Base-by-base conservation (phyloP, 1,140 invertebrate species). In the Lepidostoma basale region DNA sequence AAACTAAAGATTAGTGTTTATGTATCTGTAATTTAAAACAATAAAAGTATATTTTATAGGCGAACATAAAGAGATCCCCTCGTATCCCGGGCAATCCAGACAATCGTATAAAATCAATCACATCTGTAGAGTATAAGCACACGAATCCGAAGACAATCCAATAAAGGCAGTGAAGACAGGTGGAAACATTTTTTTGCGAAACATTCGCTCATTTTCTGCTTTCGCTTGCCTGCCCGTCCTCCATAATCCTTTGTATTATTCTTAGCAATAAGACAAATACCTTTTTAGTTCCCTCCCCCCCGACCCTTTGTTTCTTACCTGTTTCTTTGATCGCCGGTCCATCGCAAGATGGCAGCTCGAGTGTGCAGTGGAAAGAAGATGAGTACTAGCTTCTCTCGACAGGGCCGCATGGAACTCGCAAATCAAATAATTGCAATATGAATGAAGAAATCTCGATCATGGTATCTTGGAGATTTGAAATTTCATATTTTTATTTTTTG, bases 241-340 rank as follows among this genome's bases (percentile, higher is more conserved):
- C 36, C 40, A 62, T 68, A 68, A 68, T 68, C 59, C 67, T 69
- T 69, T 69, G 67, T 69, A 62, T 63, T 69, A 58, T 69, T 69
- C 59, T 56, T 69, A 22, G 67, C 67, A 69, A 69, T 63, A 69
- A 64, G 67, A 69, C 67, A 63, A 54, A 69, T 69, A 47, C 59
- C 59, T 49, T 67, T 67, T 49, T 67, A 16, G 28, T 67, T 45
- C 45, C 45, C 47, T 28, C 49, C 45, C 47, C 44, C 49, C n/a
- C 25, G 33, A 33, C 28, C n/a, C 49, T 54, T 54, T 54, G 49
- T 54, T 18, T 23, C 49, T 25, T 65, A 54, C 62, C 64, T 58
- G 68, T 36, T 45, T 47, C 68, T 69, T 69, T 69, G 68, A 69
- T 69, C 62, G 62, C 52, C 45, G 59, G 67, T 40, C 67, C 67